Evolutionary conservation across 2,888 invertebrate genomes (phyloP).

Genomic region (Parnassius mnemosyne): DNA sequence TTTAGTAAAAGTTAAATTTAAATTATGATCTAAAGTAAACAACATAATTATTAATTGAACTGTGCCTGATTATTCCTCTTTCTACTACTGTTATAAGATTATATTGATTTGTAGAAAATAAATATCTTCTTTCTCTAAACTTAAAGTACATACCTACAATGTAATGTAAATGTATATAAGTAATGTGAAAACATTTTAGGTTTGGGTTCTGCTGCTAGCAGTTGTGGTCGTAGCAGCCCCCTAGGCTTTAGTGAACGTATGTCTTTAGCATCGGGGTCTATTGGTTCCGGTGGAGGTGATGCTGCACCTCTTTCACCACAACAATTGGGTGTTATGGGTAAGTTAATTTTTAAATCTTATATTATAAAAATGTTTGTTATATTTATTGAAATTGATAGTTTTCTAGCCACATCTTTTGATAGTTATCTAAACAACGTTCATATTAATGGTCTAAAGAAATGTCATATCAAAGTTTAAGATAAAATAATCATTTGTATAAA

Average conservation of each 20-base stretch:
- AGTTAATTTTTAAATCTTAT: slow-evolving; percentile 57
- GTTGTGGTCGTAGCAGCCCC: slow-evolving; percentile 83
- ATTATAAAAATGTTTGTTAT: background rate
- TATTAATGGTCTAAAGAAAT: too few species aligned
- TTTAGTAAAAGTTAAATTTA: too few species aligned
- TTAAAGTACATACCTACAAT: too few species aligned
- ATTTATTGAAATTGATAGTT: background rate
- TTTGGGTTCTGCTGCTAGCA: slow-evolving; percentile 84
- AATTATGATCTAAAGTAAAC: too few species aligned
- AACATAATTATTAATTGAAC: too few species aligned
- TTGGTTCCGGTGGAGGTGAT: slow-evolving; percentile 79
- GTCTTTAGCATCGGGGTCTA: slow-evolving; percentile 85
- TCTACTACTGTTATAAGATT: too few species aligned
- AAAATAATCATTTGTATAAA: too few species aligned
- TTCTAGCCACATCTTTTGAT: background rate
- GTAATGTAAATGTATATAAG: too few species aligned
- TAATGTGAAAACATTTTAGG: slow-evolving; percentile 46
- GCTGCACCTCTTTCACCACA: slow-evolving; percentile 88
- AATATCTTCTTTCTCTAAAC: too few species aligned
- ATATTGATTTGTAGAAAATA: too few species aligned
- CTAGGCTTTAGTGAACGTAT: slow-evolving; percentile 83
- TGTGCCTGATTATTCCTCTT: too few species aligned
- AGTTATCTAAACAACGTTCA: background rate
- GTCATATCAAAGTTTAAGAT: too few species aligned
- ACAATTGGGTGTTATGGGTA: slow-evolving; percentile 94